These are phyloP conservation scores for Taenioides sp. DNA, from an alignment of 2,797 vertebrate species.

Conservation along the genomic window DNA sequence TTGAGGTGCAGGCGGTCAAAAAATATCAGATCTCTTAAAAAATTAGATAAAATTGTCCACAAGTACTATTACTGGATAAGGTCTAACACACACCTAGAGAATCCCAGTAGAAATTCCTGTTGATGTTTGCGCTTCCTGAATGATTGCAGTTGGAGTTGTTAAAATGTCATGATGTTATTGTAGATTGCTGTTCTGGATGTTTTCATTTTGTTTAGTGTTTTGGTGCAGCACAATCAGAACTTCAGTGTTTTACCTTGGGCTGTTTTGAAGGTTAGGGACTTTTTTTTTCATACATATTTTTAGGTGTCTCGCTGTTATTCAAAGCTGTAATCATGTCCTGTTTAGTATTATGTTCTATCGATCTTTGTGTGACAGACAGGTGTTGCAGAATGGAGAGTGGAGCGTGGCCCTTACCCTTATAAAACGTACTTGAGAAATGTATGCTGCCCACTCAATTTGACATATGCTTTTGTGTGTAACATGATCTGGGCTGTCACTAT, in stretches of 20 bases:
- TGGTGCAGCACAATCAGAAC: constrained; percentile 12
- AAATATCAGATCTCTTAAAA: too few species aligned
- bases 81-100: not conserved
- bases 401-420: not conserved
- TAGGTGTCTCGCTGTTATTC: not conserved
- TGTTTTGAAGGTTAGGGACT: not conserved
- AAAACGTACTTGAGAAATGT: not conserved
- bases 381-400: too few species aligned
- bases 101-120: not conserved
- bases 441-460: not conserved
- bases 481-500: not conserved
- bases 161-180: too few species aligned
- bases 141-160: not conserved
- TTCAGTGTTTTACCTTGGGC: not conserved
- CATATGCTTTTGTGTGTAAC: not conserved
- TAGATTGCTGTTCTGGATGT: not conserved
- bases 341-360: not conserved
- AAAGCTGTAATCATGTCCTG: not conserved
- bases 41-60: too few species aligned
- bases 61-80: not conserved
- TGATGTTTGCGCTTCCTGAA: not conserved
- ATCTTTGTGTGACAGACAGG: not conserved
- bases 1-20: too few species aligned
- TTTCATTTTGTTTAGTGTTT: not conserved
- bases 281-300: not conserved